Evolutionary conservation across 53 echinoderm and acorn worm genomes (phyloP), one percentile per base, ranked within the genome.

Genomic region (Holothuria scabra): DNA sequence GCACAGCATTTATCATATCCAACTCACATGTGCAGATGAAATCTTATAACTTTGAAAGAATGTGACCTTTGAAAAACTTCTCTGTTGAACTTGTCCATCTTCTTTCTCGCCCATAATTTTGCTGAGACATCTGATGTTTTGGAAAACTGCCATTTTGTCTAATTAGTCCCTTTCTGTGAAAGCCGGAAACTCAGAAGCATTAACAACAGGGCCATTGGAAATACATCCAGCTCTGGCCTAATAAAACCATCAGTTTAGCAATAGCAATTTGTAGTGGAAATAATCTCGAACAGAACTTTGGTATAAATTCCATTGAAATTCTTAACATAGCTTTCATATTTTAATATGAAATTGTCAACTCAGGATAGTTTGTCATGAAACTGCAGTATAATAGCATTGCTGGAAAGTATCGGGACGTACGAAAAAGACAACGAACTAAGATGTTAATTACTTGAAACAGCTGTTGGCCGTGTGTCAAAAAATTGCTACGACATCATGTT

Each of bases 271-370:
- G 72, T 44, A 72, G 72, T 25, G 72, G 72, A 72, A 69, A 34
- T 72, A 72, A 72, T 72, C 72, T 72, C 12, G 72, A 72, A 72
- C 72, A 46, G 72, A 72, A 72, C 79, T 59, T 79, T 79, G 56
- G 79, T 58, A 79, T 56, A 79, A 79, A 79, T 79, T 79, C 79
- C 79, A 79, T 79, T 79, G 79, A 79, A 79, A 79, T 79, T 58
- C 59, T 79, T 79, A 59, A 79, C 57, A 79, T 79, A 79, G 57
- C 79, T 79, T 57, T 58, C 56, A 79, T 79, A 79, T 79, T 79
- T 79, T 44, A 72, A 72, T 72, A 72, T 72, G 72, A 46, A 72
- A 72, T 72, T 72, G 48, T 72, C 72, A 72, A 72, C 72, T 72
- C 72, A 48, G 44, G 46, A 72, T 22, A 46, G 72, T 72, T 72